phyloP scores from a whole-genome alignment of 2,797 vertebrate species.

The Sebastes hopkinsi region DNA sequence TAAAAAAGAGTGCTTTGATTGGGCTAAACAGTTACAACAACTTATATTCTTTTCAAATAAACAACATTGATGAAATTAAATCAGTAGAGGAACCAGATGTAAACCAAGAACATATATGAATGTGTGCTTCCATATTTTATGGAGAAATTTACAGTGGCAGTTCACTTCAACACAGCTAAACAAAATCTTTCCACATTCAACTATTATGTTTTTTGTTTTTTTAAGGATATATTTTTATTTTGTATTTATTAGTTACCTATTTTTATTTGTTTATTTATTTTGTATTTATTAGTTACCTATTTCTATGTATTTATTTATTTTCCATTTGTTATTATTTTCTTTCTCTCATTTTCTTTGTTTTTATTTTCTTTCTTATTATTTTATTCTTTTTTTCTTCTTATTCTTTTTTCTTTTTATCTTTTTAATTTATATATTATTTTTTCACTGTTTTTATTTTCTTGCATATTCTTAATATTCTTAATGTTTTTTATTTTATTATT shows the following conservation, averaged over 20 bases:
- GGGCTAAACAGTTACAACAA: background rate
- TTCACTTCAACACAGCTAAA: background rate
- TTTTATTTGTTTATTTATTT: background rate
- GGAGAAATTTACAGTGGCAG: background rate
- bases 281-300: background rate
- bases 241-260: background rate
- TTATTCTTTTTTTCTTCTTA: background rate
- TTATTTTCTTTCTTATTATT: fast-evolving
- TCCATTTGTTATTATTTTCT: background rate
- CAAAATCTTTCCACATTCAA: background rate
- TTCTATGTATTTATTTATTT: background rate
- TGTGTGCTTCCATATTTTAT: background rate
- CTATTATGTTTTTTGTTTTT: background rate
- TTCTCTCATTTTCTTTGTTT: background rate
- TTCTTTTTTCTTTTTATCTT: background rate
- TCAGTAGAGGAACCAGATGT: background rate
- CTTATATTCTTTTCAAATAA: background rate
- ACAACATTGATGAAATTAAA: background rate
- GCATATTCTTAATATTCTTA: background rate
- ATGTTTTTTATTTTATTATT: background rate
- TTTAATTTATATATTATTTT: background rate
- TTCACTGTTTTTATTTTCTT: background rate
- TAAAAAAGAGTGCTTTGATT: background rate
- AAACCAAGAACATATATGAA: background rate
- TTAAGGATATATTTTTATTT: background rate